Base-by-base conservation (phyloP, 2,888 invertebrate genomes). In the Uloborus plumipes region DNA sequence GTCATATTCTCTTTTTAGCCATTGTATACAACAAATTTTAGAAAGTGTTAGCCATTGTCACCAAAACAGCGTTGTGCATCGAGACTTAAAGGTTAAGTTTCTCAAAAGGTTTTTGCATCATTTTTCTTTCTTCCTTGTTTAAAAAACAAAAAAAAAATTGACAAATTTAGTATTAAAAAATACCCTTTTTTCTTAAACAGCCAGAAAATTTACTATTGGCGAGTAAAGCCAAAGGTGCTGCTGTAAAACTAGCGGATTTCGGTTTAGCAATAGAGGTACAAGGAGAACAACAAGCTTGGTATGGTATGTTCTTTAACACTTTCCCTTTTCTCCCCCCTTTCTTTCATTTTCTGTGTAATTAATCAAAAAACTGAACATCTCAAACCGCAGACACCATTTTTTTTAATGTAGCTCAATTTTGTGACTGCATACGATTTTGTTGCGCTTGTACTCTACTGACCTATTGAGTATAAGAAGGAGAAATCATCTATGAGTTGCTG, bases 11-110 rank as follows among this genome's bases (percentile, higher is more conserved):
- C 11, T 64, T 66, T 80, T 20, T 61, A 99, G 91, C 88, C 99
- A 99, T 91, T 99, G 99, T 92, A 99, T 99, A 91, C 99, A 99
- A 92, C 99, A 99, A 93, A 99, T 99, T 90, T 92, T 99, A 91
- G 99, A 99, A 92, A 98, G 98, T 88, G 99, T 99, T 87, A 97
- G 99, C 91, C 98, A 99, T 92, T 99, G 99, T 92, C 99, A 99
- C 91, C 94, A 94, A 89, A 98, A 98, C 91, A 96, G 96, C 88
- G 97, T 99, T 89, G 98, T 99, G 88, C 99, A 99, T 92, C 95
- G 99, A 91, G 99, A 99, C 93, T 93, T 99, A 89, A 99, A 95
- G 74, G 84, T 84, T 22, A n/a, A 61, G 61, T n/a, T 61, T 22
- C 18, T 22, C 26, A 47, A 15, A 15, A 64, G 16, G 14, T 26